Percentiles rank a stretch among this genome's conserved stretches.
Evolutionary conservation across 1,140 invertebrate genomes (phyloP).

Genomic region (Lamellibrachia luymesi): DNA sequence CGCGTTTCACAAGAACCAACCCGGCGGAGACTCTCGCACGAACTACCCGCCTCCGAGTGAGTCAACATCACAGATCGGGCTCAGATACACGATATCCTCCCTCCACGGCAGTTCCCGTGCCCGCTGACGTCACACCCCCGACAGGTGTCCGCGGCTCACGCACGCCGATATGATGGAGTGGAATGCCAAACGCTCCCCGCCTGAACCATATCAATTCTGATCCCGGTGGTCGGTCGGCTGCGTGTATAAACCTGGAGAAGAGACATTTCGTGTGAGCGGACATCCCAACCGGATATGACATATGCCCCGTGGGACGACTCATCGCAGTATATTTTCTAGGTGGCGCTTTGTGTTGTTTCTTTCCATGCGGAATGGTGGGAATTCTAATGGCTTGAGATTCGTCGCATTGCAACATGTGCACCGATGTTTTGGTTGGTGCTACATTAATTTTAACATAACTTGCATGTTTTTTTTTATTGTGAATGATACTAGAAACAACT

Average conservation of each 20-base stretch:
- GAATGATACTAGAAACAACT: neutral
- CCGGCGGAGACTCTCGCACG: neutral
- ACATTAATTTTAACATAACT: neutral
- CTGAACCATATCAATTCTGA: conserved; percentile 5
- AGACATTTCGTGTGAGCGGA: neutral
- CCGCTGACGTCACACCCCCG: neutral
- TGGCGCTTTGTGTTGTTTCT: neutral
- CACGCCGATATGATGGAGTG: neutral
- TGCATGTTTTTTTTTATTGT: neutral
- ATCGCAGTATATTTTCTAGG: neutral
- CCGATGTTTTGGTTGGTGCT: neutral
- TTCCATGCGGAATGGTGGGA: neutral
- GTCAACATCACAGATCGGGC: neutral
- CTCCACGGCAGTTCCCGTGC: neutral
- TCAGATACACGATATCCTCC: neutral
- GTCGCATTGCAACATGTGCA: neutral
- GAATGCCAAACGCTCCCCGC: neutral
- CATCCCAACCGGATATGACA: neutral
- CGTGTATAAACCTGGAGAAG: neutral
- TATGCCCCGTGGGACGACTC: neutral
- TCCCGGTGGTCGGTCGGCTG: neutral
- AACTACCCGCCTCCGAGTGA: neutral
- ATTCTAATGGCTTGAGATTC: neutral
- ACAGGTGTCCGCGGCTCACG: neutral
- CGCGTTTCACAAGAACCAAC: neutral